These are phyloP conservation scores for Drosophila falleni DNA, from an alignment of 2,888 invertebrate species.

Conservation along the genomic window DNA sequence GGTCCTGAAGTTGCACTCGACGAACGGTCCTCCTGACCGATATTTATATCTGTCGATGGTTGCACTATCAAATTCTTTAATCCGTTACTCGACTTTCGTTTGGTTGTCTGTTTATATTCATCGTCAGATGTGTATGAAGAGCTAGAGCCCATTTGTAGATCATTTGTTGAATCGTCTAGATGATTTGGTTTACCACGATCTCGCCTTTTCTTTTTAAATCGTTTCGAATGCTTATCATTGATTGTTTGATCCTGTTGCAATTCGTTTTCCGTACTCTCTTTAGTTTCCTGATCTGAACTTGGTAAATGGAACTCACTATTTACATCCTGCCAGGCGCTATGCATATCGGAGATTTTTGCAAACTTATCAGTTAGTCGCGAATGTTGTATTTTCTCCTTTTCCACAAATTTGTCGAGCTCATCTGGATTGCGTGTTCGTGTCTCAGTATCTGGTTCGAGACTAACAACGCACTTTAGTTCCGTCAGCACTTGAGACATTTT, in stretches of 20 bases:
- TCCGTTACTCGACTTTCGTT: neutral
- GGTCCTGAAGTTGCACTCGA: conserved; percentile 96
- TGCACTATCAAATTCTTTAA: neutral
- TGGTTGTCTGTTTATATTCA: conserved; percentile 72
- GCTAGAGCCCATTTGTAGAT: conserved; percentile 65
- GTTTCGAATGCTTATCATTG: conserved; percentile 58
- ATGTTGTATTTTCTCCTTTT: neutral
- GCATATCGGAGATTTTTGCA: conserved; percentile 81
- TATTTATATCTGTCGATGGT: neutral
- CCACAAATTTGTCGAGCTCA: neutral
- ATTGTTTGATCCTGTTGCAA: conserved; percentile 15
- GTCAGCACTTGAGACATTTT: conserved; percentile 92
- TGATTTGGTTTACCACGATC: neutral
- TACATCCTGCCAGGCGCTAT: conserved; percentile 83
- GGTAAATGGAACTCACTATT: conserved; percentile 63
- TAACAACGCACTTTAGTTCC: conserved; percentile 91
- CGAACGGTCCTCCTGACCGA: conserved; percentile 83
- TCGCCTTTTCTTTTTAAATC: conserved; percentile 66
- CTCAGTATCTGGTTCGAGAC: conserved; percentile 58
- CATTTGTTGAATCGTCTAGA: conserved; percentile 35
- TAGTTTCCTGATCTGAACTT: conserved; percentile 25
- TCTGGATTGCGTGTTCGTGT: neutral
- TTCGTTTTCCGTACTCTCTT: conserved; percentile 11
- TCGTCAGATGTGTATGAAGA: conserved; percentile 86
- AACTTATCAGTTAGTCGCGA: conserved; percentile 56